Conservation (phyloP, 1,140 invertebrate genomes). For the Pemphigus obesinymphae region DNA sequence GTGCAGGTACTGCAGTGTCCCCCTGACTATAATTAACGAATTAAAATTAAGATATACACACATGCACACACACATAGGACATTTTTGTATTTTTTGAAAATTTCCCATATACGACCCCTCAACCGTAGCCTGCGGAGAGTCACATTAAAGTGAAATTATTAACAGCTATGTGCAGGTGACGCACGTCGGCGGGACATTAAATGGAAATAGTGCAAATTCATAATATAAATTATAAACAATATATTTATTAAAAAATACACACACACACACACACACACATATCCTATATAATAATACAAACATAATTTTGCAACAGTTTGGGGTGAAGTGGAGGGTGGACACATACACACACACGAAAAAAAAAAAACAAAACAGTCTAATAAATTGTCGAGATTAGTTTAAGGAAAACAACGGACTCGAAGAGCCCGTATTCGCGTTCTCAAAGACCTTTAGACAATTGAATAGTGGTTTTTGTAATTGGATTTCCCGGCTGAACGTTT, state of each 20-base stretch:
- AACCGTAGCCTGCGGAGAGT: too few species aligned
- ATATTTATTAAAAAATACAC: too few species aligned
- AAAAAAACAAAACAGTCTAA: too few species aligned
- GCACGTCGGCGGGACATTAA: not conserved
- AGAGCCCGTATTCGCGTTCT: not conserved
- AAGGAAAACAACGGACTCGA: not conserved
- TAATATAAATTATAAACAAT: constrained; percentile 1
- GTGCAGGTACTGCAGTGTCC: too few species aligned
- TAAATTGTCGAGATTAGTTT: constrained; percentile 13
- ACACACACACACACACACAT: not conserved
- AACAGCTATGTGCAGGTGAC: not conserved
- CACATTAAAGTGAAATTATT: not conserved
- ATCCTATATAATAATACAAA: not conserved
- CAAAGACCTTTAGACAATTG: constrained; percentile 28
- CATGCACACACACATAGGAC: too few species aligned
- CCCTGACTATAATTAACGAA: too few species aligned
- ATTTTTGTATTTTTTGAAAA: too few species aligned
- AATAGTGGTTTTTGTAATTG: constrained; percentile 25
- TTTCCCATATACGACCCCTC: too few species aligned
- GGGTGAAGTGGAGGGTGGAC: not conserved
- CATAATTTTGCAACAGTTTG: not conserved
- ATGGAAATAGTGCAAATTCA: not conserved
- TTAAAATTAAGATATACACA: too few species aligned
- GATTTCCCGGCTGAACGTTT: constrained; percentile 22
- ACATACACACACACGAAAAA: too few species aligned